Evolutionary conservation across 2,113 vertebrate species (phyloP).

Genomic region (Oxygymnocypris stewartii): DNA sequence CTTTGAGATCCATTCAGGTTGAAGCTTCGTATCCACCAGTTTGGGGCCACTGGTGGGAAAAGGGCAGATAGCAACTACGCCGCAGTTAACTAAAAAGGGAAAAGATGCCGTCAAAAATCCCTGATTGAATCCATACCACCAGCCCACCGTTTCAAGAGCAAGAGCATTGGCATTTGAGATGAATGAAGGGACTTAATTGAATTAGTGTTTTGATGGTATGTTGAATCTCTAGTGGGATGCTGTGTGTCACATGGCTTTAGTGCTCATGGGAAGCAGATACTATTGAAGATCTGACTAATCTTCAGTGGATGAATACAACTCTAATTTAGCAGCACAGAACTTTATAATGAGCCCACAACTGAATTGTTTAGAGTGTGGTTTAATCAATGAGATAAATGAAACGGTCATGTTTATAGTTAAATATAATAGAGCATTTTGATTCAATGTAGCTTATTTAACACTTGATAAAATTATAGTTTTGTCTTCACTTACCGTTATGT

Average conservation of each 20-base stretch:
- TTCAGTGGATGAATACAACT: neutral
- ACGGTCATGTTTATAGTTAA: no score
- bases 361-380: neutral
- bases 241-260: slow-evolving; percentile 16
- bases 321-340: neutral
- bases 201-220: slow-evolving; percentile 52
- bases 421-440: no score
- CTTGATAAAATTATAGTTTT: no score
- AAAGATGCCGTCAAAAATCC: slow-evolving; percentile 46
- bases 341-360: neutral
- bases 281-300: slow-evolving; percentile 15
- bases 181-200: slow-evolving; percentile 45
- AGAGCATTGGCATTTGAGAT: slow-evolving; percentile 33
- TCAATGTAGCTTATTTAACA: no score
- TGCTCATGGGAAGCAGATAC: slow-evolving; percentile 41
- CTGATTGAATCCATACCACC: slow-evolving; percentile 49
- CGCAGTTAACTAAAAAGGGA: slow-evolving; percentile 61
- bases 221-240: slow-evolving; percentile 39
- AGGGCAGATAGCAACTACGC: slow-evolving; percentile 34
- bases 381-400: neutral
- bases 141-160: neutral
- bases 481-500: no score
- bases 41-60: slow-evolving; percentile 53
- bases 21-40: slow-evolving; percentile 4
- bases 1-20: slow-evolving; percentile 58